Evolutionary conservation across 2,113 vertebrate species (phyloP).

Genomic region (Macquaria ambigua): DNA sequence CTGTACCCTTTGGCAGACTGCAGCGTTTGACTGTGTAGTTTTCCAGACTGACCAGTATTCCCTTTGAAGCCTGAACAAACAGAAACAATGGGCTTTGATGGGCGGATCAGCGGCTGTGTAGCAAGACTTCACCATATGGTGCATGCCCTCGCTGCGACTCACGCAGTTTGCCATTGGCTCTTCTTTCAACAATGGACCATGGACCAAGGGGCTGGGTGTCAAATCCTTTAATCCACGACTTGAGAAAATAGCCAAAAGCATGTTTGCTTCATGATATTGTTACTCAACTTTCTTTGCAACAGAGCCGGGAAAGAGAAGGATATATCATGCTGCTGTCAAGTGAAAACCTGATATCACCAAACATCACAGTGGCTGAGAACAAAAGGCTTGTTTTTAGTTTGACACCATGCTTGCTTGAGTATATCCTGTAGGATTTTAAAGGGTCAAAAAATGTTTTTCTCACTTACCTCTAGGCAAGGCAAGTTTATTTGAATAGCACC

Average conservation of each 20-base stretch:
- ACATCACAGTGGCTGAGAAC: neutral
- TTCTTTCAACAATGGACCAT: slow-evolving; percentile 58
- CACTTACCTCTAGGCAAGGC: neutral
- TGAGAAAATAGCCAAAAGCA: slow-evolving; percentile 52
- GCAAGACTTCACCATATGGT: slow-evolving; percentile 78
- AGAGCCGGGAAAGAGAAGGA: neutral
- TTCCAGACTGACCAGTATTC: slow-evolving; percentile 65
- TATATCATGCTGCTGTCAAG: neutral
- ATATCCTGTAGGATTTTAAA: slow-evolving; percentile 3
- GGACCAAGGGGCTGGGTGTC: slow-evolving; percentile 36
- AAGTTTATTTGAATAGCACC: neutral
- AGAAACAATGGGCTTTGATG: slow-evolving; percentile 80
- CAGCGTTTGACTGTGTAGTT: slow-evolving; percentile 58
- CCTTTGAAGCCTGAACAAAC: slow-evolving; percentile 83
- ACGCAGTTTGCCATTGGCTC: slow-evolving; percentile 56
- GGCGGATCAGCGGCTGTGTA: slow-evolving; percentile 59
- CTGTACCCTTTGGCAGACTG: slow-evolving; percentile 62
- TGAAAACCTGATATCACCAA: neutral
- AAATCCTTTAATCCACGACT: slow-evolving; percentile 64
- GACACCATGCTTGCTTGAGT: neutral
- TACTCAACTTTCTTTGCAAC: slow-evolving; percentile 9
- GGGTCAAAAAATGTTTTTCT: neutral
- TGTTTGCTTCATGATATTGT: slow-evolving; percentile 45
- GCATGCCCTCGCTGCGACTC: slow-evolving; percentile 63
- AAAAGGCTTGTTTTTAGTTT: neutral